Percentiles rank a stretch among this genome's conserved stretches.
Evolutionary conservation across 2,888 invertebrate genomes (phyloP).

Genomic region (Unio delphinus): DNA sequence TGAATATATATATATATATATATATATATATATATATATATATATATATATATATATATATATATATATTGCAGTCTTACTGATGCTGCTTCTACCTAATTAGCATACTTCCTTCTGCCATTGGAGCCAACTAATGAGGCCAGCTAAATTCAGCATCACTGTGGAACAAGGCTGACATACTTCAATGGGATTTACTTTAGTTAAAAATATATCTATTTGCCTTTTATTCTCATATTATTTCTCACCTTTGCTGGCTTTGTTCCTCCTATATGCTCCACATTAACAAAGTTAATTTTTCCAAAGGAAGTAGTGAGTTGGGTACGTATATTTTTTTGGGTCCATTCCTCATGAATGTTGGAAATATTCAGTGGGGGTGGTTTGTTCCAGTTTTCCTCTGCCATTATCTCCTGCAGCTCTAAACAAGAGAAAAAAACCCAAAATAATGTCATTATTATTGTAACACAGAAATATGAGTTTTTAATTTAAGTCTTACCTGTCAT

Average conservation of each 20-base stretch:
- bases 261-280: slow-evolving; percentile 55
- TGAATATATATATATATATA: too few relatives aligned
- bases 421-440: slow-evolving; percentile 4
- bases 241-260: slow-evolving; percentile 59
- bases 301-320: slow-evolving; percentile 36
- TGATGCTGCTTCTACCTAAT: too few relatives aligned
- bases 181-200: too few relatives aligned
- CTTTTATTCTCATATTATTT: not conserved
- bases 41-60: too few relatives aligned
- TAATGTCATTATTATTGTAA: not conserved
- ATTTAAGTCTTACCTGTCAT: not conserved
- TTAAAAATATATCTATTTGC: too few relatives aligned
- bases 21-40: too few relatives aligned
- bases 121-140: too few relatives aligned
- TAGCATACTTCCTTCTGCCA: too few relatives aligned
- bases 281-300: slow-evolving; percentile 55
- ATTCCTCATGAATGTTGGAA: slow-evolving; percentile 31
- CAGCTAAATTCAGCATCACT: too few relatives aligned
- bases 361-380: slow-evolving; percentile 32
- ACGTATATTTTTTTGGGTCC: slow-evolving; percentile 31
- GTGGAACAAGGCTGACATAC: too few relatives aligned
- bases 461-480: not conserved
- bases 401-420: slow-evolving; percentile 33
- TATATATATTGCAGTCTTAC: too few relatives aligned
- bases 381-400: slow-evolving; percentile 23